Evolutionary conservation across 2,888 invertebrate species (phyloP), one percentile per base, ranked within the genome.

Genomic region (Silvanus unidentatus): DNA sequence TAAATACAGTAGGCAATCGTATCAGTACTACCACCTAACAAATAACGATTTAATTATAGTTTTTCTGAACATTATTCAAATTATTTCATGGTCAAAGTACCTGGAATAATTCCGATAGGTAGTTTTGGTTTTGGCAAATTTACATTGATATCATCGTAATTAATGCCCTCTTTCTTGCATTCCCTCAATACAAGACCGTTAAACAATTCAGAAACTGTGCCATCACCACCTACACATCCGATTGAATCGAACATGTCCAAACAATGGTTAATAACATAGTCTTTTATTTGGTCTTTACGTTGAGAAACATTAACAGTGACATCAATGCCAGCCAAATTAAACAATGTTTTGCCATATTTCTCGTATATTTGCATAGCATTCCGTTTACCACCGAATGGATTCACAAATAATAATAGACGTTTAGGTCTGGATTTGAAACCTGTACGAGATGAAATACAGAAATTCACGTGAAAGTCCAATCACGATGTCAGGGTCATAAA

Each of bases 221-320:
- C 92, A 69, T 93, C 92, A 0, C 92, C 92, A 1, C 92, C 92
- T 6, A 92, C 84, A 67, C 86, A 86, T 12, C 86, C 82, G 13
- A 90, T 75, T 1, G 85, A 87, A 72, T 84, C 78, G 54, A 75
- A 78, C 53, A 72, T 71, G 49, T 82, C 79, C 48, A 81, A 66
- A 60, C 77, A 76, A 44, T 77, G 75, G 44, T 72, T 74, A 35
- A 77, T 63, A 39, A 88, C 68, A 14, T 78, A 77, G 62, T 90
- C 88, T 28, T 79, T 77, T 27, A 88, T 88, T 70, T 90, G 89
- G 65, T 87, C 84, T 13, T 83, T 80, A 45, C 86, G 73, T 63
- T 88, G 81, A 0, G 90, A 89, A 27, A 84, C 75, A 41, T 82
- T 75, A 50, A 83, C 77, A 43, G 78, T 81, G 12, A 79, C 78